Evolutionary conservation across 2,113 vertebrate genomes (phyloP), one percentile per base, ranked within the genome.

Genomic region (Pseudorhombus dupliciocellatus): DNA sequence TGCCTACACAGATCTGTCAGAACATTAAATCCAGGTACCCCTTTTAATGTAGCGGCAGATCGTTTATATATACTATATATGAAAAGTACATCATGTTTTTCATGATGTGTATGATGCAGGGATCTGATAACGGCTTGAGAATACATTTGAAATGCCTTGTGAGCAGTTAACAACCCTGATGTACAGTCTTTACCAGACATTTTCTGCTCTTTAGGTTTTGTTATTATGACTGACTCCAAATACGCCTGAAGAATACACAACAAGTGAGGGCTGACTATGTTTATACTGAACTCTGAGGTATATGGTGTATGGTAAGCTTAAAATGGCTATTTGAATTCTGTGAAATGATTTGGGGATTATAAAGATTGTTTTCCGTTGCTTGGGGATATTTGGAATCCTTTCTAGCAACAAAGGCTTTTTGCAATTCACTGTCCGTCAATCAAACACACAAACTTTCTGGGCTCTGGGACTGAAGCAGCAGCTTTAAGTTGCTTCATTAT

Each of bases 371-470:
- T 91, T 78, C 68, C 67, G 62, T 91, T 76, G 87, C 87, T 89
- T 48, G 75, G 34, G 85, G 87, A 84, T 86, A 86, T 89, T 82
- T 84, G 28, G 84, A 86, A 90, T 88, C 81, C 83, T 78, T 83
- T 73, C 76, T 74, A 69, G 73, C 56, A 60, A 77, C 71, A 75
- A 79, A 79, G 64, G 42, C 65, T 79, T 81, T 87, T 65, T 77
- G 37, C 64, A 76, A 70, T 87, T 87, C 87, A 77, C 51, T 73
- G 34, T 1, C 55, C 79, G 79, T 86, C 85, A 86, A 68, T 89
- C 50, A 84, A 69, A 58, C 61, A 73, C 70, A 64, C 54, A 70
- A 86, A 76, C 60, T 77, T 82, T 79, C 60, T 31, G 57, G 50
- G 51, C 80, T 84, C 34, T 77, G 67, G 44, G 68, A 73, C 55